A percentile compares a stretch with the other conserved stretches of the same genome.
phyloP scores from a whole-genome alignment of 1,140 invertebrate species.

The Catajapyx aquilonaris region DNA sequence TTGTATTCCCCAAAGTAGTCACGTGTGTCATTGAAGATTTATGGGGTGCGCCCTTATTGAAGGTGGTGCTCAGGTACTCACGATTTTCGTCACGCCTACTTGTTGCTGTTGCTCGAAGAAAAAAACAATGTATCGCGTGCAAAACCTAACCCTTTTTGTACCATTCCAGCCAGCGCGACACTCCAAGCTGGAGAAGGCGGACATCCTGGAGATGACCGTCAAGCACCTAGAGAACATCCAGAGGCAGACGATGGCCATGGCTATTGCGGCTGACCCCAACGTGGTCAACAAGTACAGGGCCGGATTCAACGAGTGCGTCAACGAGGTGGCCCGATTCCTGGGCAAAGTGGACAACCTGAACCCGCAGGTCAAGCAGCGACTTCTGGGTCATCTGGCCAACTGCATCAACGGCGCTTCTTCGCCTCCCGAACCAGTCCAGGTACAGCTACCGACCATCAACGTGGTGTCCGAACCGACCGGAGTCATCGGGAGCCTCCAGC shows the following conservation, averaged over 20 bases:
- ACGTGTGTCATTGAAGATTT: no score
- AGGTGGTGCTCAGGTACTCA: no score
- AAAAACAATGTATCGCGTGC: no score
- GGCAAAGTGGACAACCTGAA: constrained; percentile 32
- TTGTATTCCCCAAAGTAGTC: no score
- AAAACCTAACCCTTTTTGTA: no score
- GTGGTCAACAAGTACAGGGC: constrained; percentile 65
- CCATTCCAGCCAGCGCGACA: constrained; percentile 61
- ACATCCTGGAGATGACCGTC: constrained; percentile 91
- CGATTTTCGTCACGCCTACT: no score
- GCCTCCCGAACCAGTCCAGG: constrained; percentile 11
- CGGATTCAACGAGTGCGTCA: constrained; percentile 70
- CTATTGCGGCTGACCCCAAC: constrained; percentile 50
- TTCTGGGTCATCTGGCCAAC: constrained; percentile 45
- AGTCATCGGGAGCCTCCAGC: constrained; percentile 23
- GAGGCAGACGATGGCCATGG: constrained; percentile 44
- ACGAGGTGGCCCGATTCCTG: constrained; percentile 42
- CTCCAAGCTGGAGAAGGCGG: constrained; percentile 89
- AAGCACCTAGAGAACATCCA: constrained; percentile 71
- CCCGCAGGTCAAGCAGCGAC: constrained; percentile 38
- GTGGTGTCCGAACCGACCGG: neutral
- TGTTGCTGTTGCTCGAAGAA: no score
- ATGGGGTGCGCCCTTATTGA: no score
- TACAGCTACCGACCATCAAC: neutral
- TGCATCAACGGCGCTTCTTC: constrained; percentile 29